Evolutionary conservation across 2,797 vertebrate species (phyloP).

Genomic region (Ceyx erithaca): DNA sequence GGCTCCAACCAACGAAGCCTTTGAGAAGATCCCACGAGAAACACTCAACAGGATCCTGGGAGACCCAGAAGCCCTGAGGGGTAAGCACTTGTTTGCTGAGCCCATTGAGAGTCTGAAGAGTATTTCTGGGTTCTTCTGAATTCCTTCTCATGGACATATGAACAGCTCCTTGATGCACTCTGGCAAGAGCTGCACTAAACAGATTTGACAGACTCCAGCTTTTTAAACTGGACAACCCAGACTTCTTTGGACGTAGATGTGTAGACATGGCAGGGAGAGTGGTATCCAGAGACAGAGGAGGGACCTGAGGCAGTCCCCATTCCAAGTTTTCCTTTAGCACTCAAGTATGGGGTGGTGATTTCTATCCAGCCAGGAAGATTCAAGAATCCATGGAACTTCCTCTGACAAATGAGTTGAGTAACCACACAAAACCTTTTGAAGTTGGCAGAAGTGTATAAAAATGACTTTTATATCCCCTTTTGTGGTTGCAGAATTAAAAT

Average conservation of each 20-base stretch:
- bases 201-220: background rate
- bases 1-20: conserved; percentile 95
- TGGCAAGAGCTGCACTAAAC: background rate
- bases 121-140: background rate
- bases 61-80: conserved; percentile 92
- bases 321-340: background rate
- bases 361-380: background rate
- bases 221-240: background rate
- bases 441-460: background rate
- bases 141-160: background rate
- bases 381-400: background rate
- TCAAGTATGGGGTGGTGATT: background rate
- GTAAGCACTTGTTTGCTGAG: conserved; percentile 70
- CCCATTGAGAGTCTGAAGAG: background rate
- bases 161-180: background rate
- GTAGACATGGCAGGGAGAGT: background rate
- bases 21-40: conserved; percentile 90
- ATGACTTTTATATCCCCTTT: no score
- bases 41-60: conserved; percentile 92
- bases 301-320: background rate
- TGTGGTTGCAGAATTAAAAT: background rate
- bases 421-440: background rate
- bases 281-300: background rate
- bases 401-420: background rate
- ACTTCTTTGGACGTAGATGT: background rate